Base-by-base conservation (phyloP, 2,113 vertebrate species). In the Sprattus sprattus region DNA sequence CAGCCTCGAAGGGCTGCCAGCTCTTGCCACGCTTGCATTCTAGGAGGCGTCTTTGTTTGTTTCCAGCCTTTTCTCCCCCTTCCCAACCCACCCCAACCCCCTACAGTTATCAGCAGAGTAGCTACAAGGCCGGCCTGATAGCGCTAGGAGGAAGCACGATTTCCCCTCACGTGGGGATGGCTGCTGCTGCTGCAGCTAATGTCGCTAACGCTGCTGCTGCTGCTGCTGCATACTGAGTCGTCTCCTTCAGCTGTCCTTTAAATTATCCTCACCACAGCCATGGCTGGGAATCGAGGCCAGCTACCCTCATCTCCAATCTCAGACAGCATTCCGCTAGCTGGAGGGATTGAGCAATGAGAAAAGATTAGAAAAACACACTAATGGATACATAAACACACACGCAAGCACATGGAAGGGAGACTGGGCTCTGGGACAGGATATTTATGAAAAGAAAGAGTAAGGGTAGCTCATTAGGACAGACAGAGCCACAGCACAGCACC, bases 71-170 rank as follows among this genome's bases (percentile, higher is more conserved):
- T 13, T 75, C 28, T 28, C 67, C 10, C 28, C 25, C 64, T 64
- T 22, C 18, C 52, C 18, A 15, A 18, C 52, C 18, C 50, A 7
- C 1, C 46, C 46, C 9, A 0, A 7, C 50, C 81, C 81, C 81
- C 57, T 20, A 80, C 81, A 81, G 78, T 75, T 86, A 91, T 92
- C 81, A 91, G 91, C 93, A 94, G 71, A 78, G 71, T 78, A 15
- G 71, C 71, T 78, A 18, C 71, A 78, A 78, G 71, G 71, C 71
- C 9, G 28, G 71, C 71, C 71, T 39, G 71, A 78, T 78, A 78
- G 71, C 32, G 11, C 28, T 5, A 32, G 11, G 32, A 78, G 71
- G 71, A 78, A 78, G 28, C 28, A 78, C 11, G 15, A 13, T 78
- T 78, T 78, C 71, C 71, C 71, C 71, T 78, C 28, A 78, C 25